Percentiles rank a stretch among this genome's conserved stretches.
phyloP scores from a whole-genome alignment of 2,113 vertebrate species.

The Semnornis frantzii region DNA sequence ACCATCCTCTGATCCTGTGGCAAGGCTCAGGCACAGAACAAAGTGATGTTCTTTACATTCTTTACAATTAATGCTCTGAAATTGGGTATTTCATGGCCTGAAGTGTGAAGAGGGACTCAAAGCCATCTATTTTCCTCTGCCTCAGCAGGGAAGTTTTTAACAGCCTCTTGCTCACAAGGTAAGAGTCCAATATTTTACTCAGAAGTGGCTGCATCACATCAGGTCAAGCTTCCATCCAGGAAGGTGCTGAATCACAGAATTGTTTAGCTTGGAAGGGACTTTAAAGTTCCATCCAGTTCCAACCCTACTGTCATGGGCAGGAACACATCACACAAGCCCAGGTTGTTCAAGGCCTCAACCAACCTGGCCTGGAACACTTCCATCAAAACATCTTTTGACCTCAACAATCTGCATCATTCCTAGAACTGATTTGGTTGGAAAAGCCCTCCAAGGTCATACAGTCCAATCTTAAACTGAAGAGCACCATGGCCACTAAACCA shows the following conservation, averaged over 20 bases:
- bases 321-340: too few species aligned
- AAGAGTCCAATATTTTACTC: neutral
- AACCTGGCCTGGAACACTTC: too few species aligned
- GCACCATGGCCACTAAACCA: too few species aligned
- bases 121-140: neutral
- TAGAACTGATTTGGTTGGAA: too few species aligned
- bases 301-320: too few species aligned
- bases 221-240: neutral
- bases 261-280: too few species aligned
- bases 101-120: neutral
- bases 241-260: neutral
- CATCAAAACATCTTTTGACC: neutral
- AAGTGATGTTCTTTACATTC: neutral
- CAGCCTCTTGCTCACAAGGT: neutral
- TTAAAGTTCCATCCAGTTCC: too few species aligned
- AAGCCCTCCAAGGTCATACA: too few species aligned
- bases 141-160: neutral
- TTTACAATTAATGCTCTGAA: constrained; percentile 27
- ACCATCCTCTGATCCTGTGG: neutral
- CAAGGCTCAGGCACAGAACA: constrained; percentile 3
- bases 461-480: too few species aligned
- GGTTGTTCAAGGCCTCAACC: too few species aligned
- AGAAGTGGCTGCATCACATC: neutral
- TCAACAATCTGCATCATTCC: neutral
- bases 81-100: neutral